These are phyloP conservation scores for Catharus ustulatus DNA, from an alignment of 2,797 vertebrate genomes.

Conservation along the genomic window DNA sequence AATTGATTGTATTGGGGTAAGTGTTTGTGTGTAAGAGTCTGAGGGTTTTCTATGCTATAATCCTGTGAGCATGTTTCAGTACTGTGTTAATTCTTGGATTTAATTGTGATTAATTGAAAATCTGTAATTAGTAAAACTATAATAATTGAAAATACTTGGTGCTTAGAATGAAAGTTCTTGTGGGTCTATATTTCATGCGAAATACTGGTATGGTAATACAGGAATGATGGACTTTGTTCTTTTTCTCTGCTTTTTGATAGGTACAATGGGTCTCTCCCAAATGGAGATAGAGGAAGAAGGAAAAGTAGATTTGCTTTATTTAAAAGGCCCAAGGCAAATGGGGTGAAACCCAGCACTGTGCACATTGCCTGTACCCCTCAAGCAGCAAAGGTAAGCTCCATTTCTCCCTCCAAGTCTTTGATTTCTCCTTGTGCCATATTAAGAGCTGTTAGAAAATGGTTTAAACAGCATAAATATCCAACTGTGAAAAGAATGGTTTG, in stretches of 20 bases:
- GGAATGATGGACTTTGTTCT: neutral
- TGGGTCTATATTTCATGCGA: neutral
- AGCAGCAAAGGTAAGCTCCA: slow-evolving; percentile 91
- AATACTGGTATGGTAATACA: neutral
- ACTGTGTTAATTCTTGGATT: neutral
- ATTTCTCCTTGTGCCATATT: neutral
- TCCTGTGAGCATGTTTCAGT: neutral
- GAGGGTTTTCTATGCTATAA: neutral
- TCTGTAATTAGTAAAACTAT: neutral
- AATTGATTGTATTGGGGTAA: slow-evolving; percentile 99
- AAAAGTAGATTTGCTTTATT: slow-evolving; percentile 98
- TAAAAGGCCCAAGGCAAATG: slow-evolving; percentile 96
- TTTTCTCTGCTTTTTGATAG: slow-evolving; percentile 70
- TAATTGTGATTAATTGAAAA: neutral
- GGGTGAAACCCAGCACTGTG: slow-evolving; percentile 98
- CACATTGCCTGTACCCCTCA: slow-evolving; percentile 96
- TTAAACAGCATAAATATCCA: neutral
- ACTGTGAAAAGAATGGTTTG: neutral
- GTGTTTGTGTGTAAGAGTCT: slow-evolving; percentile 52
- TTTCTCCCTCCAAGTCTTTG: neutral
- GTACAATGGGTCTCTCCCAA: slow-evolving; percentile 99
- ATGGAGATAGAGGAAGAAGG: slow-evolving; percentile 94
- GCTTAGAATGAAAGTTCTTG: neutral
- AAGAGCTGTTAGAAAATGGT: neutral
- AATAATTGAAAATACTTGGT: neutral